Evolutionary conservation across 2,888 invertebrate genomes (phyloP).

Genomic region (Perizoma flavofasciatum): DNA sequence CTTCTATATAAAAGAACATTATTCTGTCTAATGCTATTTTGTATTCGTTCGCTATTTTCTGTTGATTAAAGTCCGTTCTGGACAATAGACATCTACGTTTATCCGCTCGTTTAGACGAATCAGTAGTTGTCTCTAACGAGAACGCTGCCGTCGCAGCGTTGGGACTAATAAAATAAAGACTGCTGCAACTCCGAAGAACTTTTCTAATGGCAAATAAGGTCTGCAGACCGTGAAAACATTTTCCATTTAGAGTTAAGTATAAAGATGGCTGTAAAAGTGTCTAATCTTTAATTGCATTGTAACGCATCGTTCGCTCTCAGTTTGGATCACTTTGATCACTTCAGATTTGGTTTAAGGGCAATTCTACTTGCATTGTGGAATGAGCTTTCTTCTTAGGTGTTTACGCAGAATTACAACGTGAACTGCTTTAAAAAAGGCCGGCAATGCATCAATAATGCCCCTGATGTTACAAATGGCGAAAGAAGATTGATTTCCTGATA

Average conservation of each 20-base stretch:
- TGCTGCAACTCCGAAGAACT: slow-evolving; percentile 36
- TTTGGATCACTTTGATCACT: slow-evolving; percentile 16
- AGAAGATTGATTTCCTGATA: too few species aligned
- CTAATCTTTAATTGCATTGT: slow-evolving; percentile 32
- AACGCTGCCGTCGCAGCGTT: slow-evolving; percentile 29
- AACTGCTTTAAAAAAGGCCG: too few species aligned
- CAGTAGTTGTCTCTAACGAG: slow-evolving; percentile 38
- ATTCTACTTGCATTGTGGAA: too few species aligned
- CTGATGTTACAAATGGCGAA: too few species aligned
- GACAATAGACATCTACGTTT: slow-evolving; percentile 34
- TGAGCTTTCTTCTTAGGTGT: too few species aligned
- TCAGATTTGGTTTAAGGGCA: neutral
- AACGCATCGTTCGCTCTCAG: slow-evolving; percentile 30
- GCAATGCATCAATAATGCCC: too few species aligned
- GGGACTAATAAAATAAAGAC: slow-evolving; percentile 38
- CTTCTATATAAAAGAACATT: slow-evolving; percentile 45
- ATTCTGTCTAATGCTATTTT: slow-evolving; percentile 23
- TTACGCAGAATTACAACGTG: too few species aligned
- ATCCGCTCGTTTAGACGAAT: slow-evolving; percentile 32
- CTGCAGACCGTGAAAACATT: slow-evolving; percentile 40
- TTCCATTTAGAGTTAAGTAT: slow-evolving; percentile 34
- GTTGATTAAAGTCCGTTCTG: slow-evolving; percentile 38
- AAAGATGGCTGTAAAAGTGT: slow-evolving; percentile 32
- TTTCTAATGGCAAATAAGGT: slow-evolving; percentile 42
- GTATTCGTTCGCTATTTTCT: slow-evolving; percentile 30